Evolutionary conservation across 2,113 vertebrate species (phyloP).

Genomic region (Zosterops borbonicus): DNA sequence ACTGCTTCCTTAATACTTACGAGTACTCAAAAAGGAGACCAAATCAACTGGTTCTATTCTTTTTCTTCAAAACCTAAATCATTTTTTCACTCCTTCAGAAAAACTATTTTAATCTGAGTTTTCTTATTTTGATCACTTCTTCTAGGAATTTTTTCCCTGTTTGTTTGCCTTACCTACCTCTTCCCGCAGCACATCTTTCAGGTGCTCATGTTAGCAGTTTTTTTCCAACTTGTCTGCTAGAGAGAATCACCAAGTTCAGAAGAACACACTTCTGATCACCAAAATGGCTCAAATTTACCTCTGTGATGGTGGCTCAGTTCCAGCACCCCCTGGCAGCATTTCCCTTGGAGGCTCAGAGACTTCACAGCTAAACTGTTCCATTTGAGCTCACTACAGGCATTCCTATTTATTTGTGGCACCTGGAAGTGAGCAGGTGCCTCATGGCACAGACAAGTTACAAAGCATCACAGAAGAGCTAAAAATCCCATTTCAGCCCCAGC

Average conservation of each 20-base stretch:
- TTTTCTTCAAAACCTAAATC: background rate
- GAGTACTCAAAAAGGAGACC: background rate
- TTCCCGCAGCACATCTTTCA: background rate
- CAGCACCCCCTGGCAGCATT: background rate
- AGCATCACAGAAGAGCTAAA: background rate
- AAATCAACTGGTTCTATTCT: background rate
- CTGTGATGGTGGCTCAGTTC: background rate
- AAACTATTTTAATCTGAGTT: background rate
- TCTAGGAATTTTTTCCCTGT: background rate
- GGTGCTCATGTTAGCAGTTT: rapidly evolving
- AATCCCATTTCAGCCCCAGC: background rate
- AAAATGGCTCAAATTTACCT: background rate
- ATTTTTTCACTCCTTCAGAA: background rate
- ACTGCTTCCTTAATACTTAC: background rate
- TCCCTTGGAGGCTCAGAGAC: background rate
- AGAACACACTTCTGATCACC: rapidly evolving
- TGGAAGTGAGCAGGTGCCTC: background rate
- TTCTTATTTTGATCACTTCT: background rate
- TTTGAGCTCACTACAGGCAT: background rate
- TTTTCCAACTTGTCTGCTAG: background rate
- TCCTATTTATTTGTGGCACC: background rate
- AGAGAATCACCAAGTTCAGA: background rate
- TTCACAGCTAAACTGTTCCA: background rate
- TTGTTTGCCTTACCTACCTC: background rate
- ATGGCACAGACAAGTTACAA: background rate